A percentile compares a stretch with the other conserved stretches of the same genome.
Conservation (phyloP, 30 jellyfish, hydroid and myxozoan species). For the Aurelia aurita region DNA sequence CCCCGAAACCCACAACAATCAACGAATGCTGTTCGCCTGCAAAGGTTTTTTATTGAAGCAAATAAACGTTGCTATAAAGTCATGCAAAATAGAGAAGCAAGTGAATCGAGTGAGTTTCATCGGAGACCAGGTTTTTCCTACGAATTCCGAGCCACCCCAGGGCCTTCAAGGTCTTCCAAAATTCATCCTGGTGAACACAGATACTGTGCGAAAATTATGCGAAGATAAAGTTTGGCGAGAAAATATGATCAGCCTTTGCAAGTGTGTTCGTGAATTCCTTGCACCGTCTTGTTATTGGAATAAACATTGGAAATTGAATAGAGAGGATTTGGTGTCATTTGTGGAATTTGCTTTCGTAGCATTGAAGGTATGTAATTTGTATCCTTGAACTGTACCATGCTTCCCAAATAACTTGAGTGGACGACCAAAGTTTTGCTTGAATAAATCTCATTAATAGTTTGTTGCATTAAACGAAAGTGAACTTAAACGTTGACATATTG, state of each 20-base stretch:
- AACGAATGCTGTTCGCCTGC: constrained; percentile 35
- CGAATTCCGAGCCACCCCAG: not conserved
- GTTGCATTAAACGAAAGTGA: no score
- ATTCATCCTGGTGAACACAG: constrained; percentile 22
- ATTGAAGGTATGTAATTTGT: constrained; percentile 42
- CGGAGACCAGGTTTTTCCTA: constrained; percentile 8
- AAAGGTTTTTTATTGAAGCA: constrained; percentile 23
- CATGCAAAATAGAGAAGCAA: constrained; percentile 16
- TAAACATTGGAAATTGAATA: constrained; percentile 62
- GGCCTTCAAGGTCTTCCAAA: constrained; percentile 22
- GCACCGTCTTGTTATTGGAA: constrained; percentile 79
- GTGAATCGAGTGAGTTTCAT: constrained; percentile 61
- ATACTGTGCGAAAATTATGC: constrained; percentile 4
- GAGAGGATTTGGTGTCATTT: constrained; percentile 32
- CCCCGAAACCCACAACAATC: constrained; percentile 40
- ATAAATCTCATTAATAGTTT: no score
- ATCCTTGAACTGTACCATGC: no score
- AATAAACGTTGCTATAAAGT: not conserved
- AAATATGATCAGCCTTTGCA: constrained; percentile 25
- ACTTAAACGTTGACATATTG: no score
- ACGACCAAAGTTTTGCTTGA: no score
- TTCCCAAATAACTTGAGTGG: no score
- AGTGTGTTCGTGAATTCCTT: constrained; percentile 57
- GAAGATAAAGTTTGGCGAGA: constrained; percentile 34
- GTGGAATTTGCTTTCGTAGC: constrained; percentile 59